Evolutionary conservation across 2,888 invertebrate genomes (phyloP).

Genomic region (Arge pagana): DNA sequence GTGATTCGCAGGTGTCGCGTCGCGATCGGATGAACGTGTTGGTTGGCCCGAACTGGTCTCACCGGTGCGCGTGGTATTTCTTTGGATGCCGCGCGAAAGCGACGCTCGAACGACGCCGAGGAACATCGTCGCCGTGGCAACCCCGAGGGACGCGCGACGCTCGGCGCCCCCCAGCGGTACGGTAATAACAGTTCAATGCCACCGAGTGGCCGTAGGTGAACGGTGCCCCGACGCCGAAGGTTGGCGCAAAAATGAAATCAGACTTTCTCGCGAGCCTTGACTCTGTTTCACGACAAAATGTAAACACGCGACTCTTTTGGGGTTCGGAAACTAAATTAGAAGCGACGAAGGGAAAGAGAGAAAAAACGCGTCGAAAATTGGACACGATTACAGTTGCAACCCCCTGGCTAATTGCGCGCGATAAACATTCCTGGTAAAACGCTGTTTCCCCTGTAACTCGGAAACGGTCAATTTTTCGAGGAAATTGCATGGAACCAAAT

Average conservation of each 20-base stretch:
- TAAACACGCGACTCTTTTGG: constrained; percentile 16
- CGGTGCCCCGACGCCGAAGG: neutral
- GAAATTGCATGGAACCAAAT: no score
- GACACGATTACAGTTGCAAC: no score
- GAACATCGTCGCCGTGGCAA: neutral
- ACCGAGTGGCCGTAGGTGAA: constrained; percentile 5
- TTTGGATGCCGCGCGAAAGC: constrained; percentile 6
- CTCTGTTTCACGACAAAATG: no score
- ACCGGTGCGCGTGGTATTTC: no score
- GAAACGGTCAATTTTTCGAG: no score
- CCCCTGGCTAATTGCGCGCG: no score
- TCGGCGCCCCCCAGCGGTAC: constrained; percentile 10
- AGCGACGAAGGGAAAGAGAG: neutral
- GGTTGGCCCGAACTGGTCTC: no score
- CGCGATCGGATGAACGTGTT: no score
- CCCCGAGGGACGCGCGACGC: constrained; percentile 1
- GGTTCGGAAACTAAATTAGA: constrained; percentile 10
- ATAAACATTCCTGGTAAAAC: no score
- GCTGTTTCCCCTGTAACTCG: no score
- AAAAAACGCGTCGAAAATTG: constrained; percentile 17
- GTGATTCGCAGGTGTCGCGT: no score
- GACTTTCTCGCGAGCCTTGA: no score
- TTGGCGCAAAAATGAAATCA: constrained; percentile 6
- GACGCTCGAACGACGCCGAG: constrained; percentile 2
- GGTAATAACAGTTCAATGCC: constrained; percentile 23